Conservation (phyloP, 2,113 vertebrate species). For the Heterochromis multidens region DNA sequence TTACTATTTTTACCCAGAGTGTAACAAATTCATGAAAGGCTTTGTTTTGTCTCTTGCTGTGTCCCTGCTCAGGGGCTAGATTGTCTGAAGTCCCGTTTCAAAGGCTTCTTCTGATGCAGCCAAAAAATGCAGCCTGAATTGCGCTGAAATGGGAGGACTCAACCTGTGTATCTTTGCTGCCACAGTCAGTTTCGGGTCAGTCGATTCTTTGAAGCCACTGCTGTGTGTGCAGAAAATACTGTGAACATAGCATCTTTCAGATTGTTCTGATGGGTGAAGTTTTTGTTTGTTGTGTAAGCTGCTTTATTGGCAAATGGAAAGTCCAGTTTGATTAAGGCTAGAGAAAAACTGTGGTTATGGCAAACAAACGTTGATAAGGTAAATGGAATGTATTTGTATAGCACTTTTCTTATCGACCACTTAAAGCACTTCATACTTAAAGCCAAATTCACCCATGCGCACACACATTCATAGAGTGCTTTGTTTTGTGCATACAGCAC, state of each 20-base stretch:
- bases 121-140: neutral
- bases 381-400: neutral
- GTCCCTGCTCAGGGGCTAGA: neutral
- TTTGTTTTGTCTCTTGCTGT: neutral
- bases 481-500: neutral
- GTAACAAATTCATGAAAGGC: neutral
- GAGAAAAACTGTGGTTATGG: neutral
- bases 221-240: neutral
- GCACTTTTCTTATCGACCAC: neutral
- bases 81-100: constrained; percentile 10
- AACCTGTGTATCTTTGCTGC: neutral
- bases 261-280: neutral
- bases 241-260: neutral
- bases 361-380: neutral
- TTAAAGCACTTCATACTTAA: neutral
- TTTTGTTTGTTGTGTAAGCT: neutral
- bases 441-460: neutral
- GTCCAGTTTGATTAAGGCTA: neutral
- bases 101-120: neutral
- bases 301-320: neutral
- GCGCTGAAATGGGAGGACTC: neutral
- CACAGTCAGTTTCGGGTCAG: neutral
- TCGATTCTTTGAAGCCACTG: neutral
- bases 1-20: neutral
- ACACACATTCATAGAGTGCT: neutral